A percentile compares a stretch with the other conserved stretches of the same genome.
These are phyloP conservation scores for Sphaerophoria rueppellii DNA, from an alignment of 2,888 invertebrate species.

Conservation along the genomic window DNA sequence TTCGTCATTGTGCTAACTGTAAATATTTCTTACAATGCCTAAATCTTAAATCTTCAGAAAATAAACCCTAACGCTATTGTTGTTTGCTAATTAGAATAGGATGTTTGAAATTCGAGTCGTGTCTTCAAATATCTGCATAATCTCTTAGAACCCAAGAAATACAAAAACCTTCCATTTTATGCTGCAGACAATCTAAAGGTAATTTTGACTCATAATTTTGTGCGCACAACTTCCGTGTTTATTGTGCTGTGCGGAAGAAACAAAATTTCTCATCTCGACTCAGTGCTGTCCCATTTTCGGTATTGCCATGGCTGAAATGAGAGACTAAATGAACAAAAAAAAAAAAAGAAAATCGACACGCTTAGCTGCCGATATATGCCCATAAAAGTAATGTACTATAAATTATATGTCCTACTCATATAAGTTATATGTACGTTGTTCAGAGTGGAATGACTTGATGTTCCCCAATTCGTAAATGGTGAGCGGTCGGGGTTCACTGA, in stretches of 20 bases:
- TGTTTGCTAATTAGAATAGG: too few relatives aligned
- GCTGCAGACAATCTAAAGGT: slow-evolving; percentile 38
- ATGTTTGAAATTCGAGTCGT: not conserved
- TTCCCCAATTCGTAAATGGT: slow-evolving; percentile 46
- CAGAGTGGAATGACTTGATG: slow-evolving; percentile 36
- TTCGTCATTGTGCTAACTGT: too few relatives aligned
- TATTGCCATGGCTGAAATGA: not conserved
- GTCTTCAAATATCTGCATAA: not conserved
- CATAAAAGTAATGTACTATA: slow-evolving; percentile 7
- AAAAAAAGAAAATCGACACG: slow-evolving; percentile 59
- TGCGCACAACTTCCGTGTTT: slow-evolving; percentile 62
- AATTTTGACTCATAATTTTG: slow-evolving; percentile 43
- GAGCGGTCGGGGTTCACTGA: slow-evolving; percentile 63
- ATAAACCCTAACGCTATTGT: too few relatives aligned
- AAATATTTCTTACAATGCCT: too few relatives aligned
- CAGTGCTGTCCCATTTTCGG: not conserved
- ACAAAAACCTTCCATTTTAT: slow-evolving; percentile 38
- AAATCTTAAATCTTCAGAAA: too few relatives aligned
- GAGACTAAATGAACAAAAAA: too few relatives aligned
- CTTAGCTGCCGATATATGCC: slow-evolving; percentile 11
- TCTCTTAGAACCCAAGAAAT: slow-evolving; percentile 39
- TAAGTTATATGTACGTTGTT: slow-evolving; percentile 37
- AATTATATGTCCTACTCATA: not conserved
- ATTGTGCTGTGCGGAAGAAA: slow-evolving; percentile 60
- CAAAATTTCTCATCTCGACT: slow-evolving; percentile 18